A percentile compares a stretch with the other conserved stretches of the same genome.
These are phyloP conservation scores for Diadema setosum DNA, from an alignment of 35 echinoderm and acorn worm species.

Conservation along the genomic window DNA sequence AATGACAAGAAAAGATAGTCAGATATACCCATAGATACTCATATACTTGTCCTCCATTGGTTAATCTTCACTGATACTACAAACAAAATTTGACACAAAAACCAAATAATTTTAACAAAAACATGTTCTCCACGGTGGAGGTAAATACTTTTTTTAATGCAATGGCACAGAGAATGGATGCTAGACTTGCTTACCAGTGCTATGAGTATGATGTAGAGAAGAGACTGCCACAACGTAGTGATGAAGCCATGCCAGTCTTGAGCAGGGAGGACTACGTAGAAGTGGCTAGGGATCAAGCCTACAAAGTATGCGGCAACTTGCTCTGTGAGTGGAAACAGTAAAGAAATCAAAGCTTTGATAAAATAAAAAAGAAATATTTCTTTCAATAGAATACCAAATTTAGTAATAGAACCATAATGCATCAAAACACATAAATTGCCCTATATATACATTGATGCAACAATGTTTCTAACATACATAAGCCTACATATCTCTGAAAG, in stretches of 20 bases:
- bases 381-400: no score
- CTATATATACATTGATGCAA: no score
- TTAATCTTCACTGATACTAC: no score
- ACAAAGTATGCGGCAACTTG: conserved; percentile 86
- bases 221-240: conserved; percentile 38
- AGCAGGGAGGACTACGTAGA: conserved; percentile 56
- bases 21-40: not conserved
- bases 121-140: no score
- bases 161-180: not conserved
- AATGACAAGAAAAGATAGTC: not conserved
- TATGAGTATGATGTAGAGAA: conserved; percentile 74
- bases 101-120: no score
- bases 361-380: no score
- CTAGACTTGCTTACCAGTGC: conserved; percentile 51
- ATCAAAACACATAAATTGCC: no score
- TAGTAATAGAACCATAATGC: no score
- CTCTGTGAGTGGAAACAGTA: conserved; percentile 3
- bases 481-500: no score
- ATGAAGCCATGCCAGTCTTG: conserved; percentile 67
- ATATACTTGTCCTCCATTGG: no score
- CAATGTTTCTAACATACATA: no score
- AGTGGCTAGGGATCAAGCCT: conserved; percentile 83
- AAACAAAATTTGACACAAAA: no score
- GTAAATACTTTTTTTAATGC: not conserved
- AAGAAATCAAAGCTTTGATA: not conserved